These are phyloP conservation scores for Paramormyrops kingsleyae DNA, from an alignment of 2,113 vertebrate species.

Conservation along the genomic window DNA sequence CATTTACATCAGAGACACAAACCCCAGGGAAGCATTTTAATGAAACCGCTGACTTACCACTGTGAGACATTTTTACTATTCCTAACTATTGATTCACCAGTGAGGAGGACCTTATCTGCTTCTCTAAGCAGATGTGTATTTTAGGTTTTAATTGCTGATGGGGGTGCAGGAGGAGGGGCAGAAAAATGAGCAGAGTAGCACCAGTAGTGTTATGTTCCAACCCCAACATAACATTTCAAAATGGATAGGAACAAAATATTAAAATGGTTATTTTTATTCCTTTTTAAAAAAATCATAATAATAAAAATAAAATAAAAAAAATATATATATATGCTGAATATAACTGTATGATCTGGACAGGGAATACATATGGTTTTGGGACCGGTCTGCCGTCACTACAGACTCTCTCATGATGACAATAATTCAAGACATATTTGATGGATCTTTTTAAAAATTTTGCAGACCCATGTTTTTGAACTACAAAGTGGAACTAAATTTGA, in stretches of 20 bases:
- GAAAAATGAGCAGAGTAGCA: background rate
- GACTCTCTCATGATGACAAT: background rate
- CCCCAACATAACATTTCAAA: background rate
- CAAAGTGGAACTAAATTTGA: background rate
- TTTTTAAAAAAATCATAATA: too few relatives aligned
- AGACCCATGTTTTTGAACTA: background rate
- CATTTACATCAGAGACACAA: background rate
- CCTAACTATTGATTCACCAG: background rate
- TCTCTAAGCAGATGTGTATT: background rate
- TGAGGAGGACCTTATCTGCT: background rate
- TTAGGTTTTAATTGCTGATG: background rate
- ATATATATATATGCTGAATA: background rate
- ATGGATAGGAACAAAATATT: background rate
- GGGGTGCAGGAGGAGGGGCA: background rate
- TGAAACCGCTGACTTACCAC: background rate
- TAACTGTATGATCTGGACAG: too few relatives aligned
- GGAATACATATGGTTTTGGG: too few relatives aligned
- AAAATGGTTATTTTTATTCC: background rate
- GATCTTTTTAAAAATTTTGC: background rate
- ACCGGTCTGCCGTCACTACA: too few relatives aligned
- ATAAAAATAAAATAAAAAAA: too few relatives aligned
- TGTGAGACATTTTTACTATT: background rate
- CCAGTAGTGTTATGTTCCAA: background rate
- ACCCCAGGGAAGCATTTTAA: background rate
- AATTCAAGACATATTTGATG: background rate